These are phyloP conservation scores for Orthosia gracilis DNA, from an alignment of 2,888 invertebrate species.

Conservation along the genomic window DNA sequence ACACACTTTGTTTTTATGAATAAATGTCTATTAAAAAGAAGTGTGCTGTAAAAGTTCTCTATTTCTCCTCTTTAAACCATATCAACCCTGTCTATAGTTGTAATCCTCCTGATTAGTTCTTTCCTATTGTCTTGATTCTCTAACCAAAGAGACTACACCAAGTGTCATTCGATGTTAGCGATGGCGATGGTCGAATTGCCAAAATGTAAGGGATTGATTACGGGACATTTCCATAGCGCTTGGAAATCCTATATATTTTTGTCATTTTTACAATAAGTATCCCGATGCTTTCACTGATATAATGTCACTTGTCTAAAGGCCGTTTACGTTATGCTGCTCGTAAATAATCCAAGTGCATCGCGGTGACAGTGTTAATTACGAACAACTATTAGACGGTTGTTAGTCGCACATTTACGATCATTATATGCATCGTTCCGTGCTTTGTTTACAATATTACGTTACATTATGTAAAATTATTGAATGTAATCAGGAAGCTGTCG, in stretches of 20 bases:
- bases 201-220: no score
- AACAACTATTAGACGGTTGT: slow-evolving; percentile 70
- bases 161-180: no score
- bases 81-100: not conserved
- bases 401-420: slow-evolving; percentile 67
- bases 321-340: not conserved
- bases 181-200: no score
- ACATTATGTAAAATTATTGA: slow-evolving; percentile 65
- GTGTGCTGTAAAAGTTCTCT: not conserved
- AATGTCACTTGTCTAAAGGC: no score
- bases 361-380: slow-evolving; percentile 66
- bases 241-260: no score
- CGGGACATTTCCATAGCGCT: no score
- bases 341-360: slow-evolving; percentile 41
- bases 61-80: not conserved
- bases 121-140: not conserved
- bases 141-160: no score
- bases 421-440: slow-evolving; percentile 73
- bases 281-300: not conserved
- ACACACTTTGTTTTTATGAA: not conserved
- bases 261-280: no score
- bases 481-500: slow-evolving; percentile 62
- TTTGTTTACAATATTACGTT: slow-evolving; percentile 71
- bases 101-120: not conserved
- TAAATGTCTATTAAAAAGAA: not conserved